Conservation (phyloP, 2,888 invertebrate species). For the Zeuzera pyrina region DNA sequence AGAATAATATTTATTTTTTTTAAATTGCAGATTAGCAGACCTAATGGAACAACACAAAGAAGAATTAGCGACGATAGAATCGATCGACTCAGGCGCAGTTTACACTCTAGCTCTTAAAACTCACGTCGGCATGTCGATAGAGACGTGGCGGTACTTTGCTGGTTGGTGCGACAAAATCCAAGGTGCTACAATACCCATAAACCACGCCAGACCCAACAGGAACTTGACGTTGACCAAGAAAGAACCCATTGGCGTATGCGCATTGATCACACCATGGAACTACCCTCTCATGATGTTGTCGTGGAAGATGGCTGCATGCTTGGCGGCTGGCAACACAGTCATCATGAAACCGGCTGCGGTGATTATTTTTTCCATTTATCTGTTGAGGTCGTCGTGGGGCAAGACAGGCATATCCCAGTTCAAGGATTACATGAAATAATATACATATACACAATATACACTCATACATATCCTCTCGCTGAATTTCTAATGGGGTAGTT, state of each 20-base stretch:
- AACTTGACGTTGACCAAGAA: conserved; percentile 91
- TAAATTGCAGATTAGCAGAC: conserved; percentile 83
- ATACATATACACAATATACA: too few relatives aligned
- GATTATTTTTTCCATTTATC: conserved; percentile 18
- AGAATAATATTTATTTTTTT: too few relatives aligned
- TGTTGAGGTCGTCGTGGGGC: too few relatives aligned
- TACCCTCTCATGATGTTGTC: conserved; percentile 99
- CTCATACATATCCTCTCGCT: too few relatives aligned
- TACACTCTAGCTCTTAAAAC: conserved; percentile 97
- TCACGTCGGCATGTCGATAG: conserved; percentile 98
- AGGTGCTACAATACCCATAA: conserved; percentile 92
- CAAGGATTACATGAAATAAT: too few relatives aligned
- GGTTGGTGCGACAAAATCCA: conserved; percentile 98
- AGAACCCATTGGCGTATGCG: conserved; percentile 96
- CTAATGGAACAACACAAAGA: conserved; percentile 96
- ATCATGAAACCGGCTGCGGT: conserved; percentile 96
- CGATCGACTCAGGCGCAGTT: conserved; percentile 95
- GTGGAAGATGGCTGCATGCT: conserved; percentile 98
- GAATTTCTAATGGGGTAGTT: too few relatives aligned
- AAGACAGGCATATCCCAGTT: too few relatives aligned
- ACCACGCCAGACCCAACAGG: conserved; percentile 76
- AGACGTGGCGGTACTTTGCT: conserved; percentile 96
- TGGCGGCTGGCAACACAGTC: conserved; percentile 97
- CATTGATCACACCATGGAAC: conserved; percentile 96
- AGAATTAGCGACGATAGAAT: conserved; percentile 95